A percentile compares a stretch with the other conserved stretches of the same genome.
phyloP scores from a whole-genome alignment of 2,888 invertebrate genomes.

The Salpingus planirostris region DNA sequence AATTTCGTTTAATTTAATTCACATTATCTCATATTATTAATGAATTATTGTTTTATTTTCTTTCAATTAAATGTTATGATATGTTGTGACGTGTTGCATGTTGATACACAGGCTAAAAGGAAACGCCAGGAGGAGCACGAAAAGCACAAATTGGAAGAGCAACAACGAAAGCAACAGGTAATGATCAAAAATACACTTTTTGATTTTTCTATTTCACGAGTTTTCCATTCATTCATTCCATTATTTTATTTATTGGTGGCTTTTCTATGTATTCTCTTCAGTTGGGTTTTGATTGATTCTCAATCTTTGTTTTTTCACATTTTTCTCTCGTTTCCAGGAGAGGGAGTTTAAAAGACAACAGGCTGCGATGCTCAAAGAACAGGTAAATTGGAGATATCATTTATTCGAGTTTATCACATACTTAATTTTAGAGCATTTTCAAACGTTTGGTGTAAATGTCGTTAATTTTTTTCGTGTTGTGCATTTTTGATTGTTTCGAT shows the following conservation, averaged over 20 bases:
- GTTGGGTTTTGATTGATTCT: too few relatives aligned
- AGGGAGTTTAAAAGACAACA: slow-evolving; percentile 86
- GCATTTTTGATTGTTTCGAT: background rate
- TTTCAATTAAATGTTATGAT: slow-evolving; percentile 20
- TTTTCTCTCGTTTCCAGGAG: slow-evolving; percentile 58
- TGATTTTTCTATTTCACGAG: too few relatives aligned
- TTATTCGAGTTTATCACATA: slow-evolving; percentile 4
- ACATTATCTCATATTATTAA: too few relatives aligned
- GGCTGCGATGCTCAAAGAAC: slow-evolving; percentile 80
- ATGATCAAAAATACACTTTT: slow-evolving; percentile 3
- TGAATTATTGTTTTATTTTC: too few relatives aligned
- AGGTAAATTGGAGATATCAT: slow-evolving; percentile 50
- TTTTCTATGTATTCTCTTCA: too few relatives aligned
- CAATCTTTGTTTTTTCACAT: too few relatives aligned
- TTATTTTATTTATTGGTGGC: too few relatives aligned
- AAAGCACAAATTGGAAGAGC: slow-evolving; percentile 75
- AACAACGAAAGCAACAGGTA: slow-evolving; percentile 81
- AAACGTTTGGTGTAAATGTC: too few relatives aligned
- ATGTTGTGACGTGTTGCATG: slow-evolving; percentile 49
- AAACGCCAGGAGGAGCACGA: slow-evolving; percentile 80
- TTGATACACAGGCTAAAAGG: slow-evolving; percentile 78
- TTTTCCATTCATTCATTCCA: too few relatives aligned
- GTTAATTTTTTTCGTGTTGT: background rate
- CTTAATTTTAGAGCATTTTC: slow-evolving; percentile 9
- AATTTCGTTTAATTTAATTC: too few relatives aligned